Evolutionary conservation across 2,888 invertebrate species (phyloP).

Genomic region (Brenthis hecate): DNA sequence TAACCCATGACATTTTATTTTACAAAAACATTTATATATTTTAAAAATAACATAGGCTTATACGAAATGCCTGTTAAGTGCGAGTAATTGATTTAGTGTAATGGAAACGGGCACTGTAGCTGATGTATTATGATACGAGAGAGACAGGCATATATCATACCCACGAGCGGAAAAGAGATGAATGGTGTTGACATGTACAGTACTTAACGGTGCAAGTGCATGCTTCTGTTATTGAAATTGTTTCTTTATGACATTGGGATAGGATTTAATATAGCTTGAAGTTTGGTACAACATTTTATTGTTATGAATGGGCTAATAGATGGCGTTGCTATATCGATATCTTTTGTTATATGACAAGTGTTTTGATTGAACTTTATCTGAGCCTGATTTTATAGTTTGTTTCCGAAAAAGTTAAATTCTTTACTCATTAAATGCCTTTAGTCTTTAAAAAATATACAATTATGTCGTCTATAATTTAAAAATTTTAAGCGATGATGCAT

Average conservation of each 20-base stretch:
- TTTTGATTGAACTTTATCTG: slow-evolving; percentile 12
- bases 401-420: not conserved
- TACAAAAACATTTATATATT: slow-evolving; percentile 7
- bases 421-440: not conserved
- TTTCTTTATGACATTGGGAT: slow-evolving; percentile 57
- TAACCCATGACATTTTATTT: not conserved
- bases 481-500: not conserved
- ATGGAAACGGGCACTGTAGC: slow-evolving; percentile 78
- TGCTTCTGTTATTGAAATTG: slow-evolving; percentile 63
- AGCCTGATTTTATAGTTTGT: not conserved
- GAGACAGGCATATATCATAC: slow-evolving; percentile 62
- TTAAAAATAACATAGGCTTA: slow-evolving; percentile 19
- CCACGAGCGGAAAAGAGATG: slow-evolving; percentile 63
- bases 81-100: slow-evolving; percentile 77
- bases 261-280: slow-evolving; percentile 56
- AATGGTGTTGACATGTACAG: slow-evolving; percentile 56
- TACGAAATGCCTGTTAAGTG: slow-evolving; percentile 27
- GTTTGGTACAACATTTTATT: slow-evolving; percentile 43
- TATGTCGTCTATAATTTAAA: too few species aligned
- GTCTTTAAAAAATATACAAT: not conserved
- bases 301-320: slow-evolving; percentile 55
- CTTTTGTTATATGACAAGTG: slow-evolving; percentile 46
- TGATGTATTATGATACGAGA: slow-evolving; percentile 72
- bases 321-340: slow-evolving; percentile 62
- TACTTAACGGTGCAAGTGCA: slow-evolving; percentile 69